These are phyloP conservation scores for Aelia acuminata DNA, from an alignment of 2,888 invertebrate genomes.

Conservation along the genomic window DNA sequence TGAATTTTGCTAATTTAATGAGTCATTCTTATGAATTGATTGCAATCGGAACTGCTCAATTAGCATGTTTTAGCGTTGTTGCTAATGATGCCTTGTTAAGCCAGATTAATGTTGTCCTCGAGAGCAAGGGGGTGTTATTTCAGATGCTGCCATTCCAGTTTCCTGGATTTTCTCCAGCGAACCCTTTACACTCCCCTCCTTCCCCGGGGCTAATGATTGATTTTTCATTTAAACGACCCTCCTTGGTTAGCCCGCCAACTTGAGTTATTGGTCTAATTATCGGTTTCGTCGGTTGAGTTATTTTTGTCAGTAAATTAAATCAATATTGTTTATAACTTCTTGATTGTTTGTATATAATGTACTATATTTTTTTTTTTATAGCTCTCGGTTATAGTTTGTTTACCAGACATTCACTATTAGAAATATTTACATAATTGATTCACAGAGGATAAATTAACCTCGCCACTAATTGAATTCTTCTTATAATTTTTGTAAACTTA, in stretches of 20 bases:
- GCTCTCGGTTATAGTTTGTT: too few species aligned
- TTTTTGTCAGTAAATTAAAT: background rate
- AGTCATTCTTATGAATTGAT: background rate
- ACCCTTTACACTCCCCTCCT: background rate
- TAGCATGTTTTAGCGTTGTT: background rate
- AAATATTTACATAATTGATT: too few species aligned
- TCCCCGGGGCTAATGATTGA: background rate
- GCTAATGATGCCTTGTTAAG: background rate
- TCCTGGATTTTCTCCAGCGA: background rate
- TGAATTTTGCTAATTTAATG: too few species aligned
- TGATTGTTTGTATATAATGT: too few species aligned
- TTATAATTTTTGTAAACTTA: too few species aligned
- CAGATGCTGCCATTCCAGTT: background rate
- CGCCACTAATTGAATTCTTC: too few species aligned
- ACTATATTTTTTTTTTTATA: too few species aligned
- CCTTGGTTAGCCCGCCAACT: background rate
- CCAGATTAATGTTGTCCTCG: background rate
- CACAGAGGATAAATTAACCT: too few species aligned
- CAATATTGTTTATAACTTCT: background rate
- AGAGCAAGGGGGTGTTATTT: background rate
- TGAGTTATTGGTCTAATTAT: slow-evolving; percentile 19
- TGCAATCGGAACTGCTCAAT: background rate
- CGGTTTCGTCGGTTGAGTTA: background rate
- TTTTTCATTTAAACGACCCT: slow-evolving; percentile 7
- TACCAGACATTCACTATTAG: too few species aligned